Conservation (phyloP, 64 coral and sea anemone genomes). For the Stichodactyla mertensii region DNA sequence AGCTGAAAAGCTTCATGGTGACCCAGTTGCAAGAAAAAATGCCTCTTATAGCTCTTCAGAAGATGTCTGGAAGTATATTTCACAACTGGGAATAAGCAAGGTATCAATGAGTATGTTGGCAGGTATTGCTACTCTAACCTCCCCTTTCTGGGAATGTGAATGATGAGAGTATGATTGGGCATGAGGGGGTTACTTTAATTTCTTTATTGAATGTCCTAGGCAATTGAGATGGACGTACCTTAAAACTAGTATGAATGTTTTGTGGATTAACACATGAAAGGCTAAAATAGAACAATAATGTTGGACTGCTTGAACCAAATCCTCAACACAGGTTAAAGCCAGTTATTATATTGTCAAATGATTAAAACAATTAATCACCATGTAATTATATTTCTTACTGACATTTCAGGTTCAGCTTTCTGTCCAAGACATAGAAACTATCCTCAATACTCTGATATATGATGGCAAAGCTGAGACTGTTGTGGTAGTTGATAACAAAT, state of each 20-base stretch:
- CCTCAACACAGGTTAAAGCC: too few species aligned
- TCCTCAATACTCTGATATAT: conserved; percentile 86
- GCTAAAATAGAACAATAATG: too few species aligned
- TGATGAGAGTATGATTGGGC: too few species aligned
- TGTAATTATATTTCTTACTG: not conserved
- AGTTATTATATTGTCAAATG: not conserved
- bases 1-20: conserved; percentile 54
- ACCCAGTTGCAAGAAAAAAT: conserved; percentile 89
- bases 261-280: too few species aligned
- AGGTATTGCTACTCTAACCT: too few species aligned
- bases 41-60: conserved; percentile 80
- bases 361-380: too few species aligned
- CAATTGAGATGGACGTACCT: too few species aligned
- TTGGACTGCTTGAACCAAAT: too few species aligned
- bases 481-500: conserved; percentile 58
- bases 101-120: conserved; percentile 16
- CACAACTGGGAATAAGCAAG: conserved; percentile 94
- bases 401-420: conserved; percentile 69
- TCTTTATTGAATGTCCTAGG: too few species aligned
- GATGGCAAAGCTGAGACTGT: conserved; percentile 92
- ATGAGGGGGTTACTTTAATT: too few species aligned
- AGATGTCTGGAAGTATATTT: conserved; percentile 94
- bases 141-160: too few species aligned
- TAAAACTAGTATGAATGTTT: too few species aligned
- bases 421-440: conserved; percentile 90